Percentiles rank a stretch among this genome's conserved stretches.
Evolutionary conservation across 1,140 invertebrate genomes (phyloP).

Genomic region (Zaprionus vittiger): DNA sequence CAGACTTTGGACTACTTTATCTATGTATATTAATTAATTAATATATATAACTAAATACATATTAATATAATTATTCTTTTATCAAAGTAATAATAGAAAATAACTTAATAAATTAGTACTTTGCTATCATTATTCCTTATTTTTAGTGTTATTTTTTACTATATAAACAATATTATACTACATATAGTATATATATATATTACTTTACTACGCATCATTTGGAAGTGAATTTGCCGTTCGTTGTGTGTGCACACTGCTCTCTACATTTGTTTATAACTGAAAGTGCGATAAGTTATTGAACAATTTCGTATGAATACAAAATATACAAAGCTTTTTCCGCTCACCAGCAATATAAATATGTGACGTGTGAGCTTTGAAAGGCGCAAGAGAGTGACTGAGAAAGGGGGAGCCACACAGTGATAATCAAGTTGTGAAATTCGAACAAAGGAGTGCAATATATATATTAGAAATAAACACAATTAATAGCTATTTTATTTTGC

Average conservation of each 20-base stretch:
- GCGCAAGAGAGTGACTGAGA: background rate
- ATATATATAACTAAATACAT: too few relatives aligned
- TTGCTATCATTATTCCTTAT: too few relatives aligned
- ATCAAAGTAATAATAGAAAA: too few relatives aligned
- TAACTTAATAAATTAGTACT: too few relatives aligned
- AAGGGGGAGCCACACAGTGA: background rate
- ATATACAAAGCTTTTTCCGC: background rate
- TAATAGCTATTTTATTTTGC: background rate
- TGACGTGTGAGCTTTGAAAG: background rate
- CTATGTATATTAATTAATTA: too few relatives aligned
- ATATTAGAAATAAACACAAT: background rate
- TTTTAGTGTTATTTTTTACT: too few relatives aligned
- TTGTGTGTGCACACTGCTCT: background rate
- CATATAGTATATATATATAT: too few relatives aligned
- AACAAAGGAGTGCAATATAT: background rate
- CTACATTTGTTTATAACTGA: background rate
- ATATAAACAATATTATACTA: too few relatives aligned
- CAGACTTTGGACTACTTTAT: background rate
- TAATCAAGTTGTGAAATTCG: background rate
- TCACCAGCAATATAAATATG: background rate
- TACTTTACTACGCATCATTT: too few relatives aligned
- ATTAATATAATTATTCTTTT: background rate
- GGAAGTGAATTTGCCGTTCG: background rate
- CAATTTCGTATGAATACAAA: background rate
- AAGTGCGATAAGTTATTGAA: conserved; percentile 5